Evolutionary conservation across 2,888 invertebrate species (phyloP), one percentile per base, ranked within the genome.

Genomic region (Drosophila trichaetosa): DNA sequence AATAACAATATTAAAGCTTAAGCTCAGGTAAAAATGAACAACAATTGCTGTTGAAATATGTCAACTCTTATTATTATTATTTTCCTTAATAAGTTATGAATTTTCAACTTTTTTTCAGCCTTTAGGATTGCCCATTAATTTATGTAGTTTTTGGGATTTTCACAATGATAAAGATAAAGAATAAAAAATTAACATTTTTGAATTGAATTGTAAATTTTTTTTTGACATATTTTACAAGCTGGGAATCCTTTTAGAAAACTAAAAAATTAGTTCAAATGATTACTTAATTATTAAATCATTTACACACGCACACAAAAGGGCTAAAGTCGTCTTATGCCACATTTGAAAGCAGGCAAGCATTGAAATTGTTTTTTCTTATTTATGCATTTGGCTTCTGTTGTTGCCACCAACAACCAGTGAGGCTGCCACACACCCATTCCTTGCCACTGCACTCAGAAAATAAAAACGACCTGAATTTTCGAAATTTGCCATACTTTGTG

Each of bases 301-400:
- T n/a, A 24, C 34, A 6, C 5, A 24, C 24, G n/a, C 13, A 40
- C 51, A 48, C 58, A 52, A 51, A 69, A 68, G 72, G 67, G 79
- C 68, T 69, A 81, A 80, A 18, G 13, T 24, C 57, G 8, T 34
- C 58, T 62, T 46, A 46, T 59, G 69, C 57, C 57, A 71, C 46
- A 53, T 72, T 67, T 67, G 62, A 63, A 52, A 68, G 56, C 63
- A 48, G 63, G 48, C 59, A 18, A 57, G 76, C 64, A 69, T 66
- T 66, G 56, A 64, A 70, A 80, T 69, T 72, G 66, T 70, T 78
- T 78, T 83, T 80, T 73, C 69, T 76, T 82, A 82, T 81, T 76
- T 69, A 77, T 70, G 70, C 62, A 79, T 52, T 65, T 54, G 64
- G 63, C 74, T 29, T 27, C 42, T 63, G 31, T 48, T 52, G 40